Conservation (phyloP, 2,797 vertebrate species). For the Euthynnus affinis region DNA sequence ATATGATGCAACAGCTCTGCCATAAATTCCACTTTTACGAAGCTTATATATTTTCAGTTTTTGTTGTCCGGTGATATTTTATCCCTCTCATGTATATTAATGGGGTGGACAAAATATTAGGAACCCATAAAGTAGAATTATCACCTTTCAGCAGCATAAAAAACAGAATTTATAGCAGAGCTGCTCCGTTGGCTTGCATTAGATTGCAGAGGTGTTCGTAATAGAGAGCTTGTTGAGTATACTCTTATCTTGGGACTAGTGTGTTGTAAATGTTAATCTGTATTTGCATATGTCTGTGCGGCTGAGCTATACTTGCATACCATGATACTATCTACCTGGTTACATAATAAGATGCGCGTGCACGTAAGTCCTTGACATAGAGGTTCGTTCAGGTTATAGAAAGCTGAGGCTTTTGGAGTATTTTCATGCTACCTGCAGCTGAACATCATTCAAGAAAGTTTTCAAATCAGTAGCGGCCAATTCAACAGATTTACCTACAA, state of each 20-base stretch:
- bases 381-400: neutral
- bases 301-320: conserved; percentile 10
- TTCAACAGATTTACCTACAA: no score
- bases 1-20: no score
- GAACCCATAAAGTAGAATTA: neutral
- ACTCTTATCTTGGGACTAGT: neutral
- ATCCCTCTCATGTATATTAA: no score
- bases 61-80: no score
- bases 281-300: conserved; percentile 14
- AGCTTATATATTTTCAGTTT: no score
- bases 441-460: neutral
- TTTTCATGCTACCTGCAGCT: neutral
- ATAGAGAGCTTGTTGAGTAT: no score
- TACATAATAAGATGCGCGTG: conserved; percentile 10
- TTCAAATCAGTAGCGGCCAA: no score
- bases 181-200: no score
- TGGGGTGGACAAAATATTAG: no score
- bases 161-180: neutral
- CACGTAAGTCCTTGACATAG: conserved; percentile 24
- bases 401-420: neutral
- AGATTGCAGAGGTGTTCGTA: no score
- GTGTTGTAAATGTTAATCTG: neutral
- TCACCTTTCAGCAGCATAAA: neutral
- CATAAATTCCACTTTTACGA: no score
- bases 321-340: conserved; percentile 21